These are phyloP conservation scores for Uropetala carovei DNA, from an alignment of 2,888 invertebrate species.

Conservation along the genomic window DNA sequence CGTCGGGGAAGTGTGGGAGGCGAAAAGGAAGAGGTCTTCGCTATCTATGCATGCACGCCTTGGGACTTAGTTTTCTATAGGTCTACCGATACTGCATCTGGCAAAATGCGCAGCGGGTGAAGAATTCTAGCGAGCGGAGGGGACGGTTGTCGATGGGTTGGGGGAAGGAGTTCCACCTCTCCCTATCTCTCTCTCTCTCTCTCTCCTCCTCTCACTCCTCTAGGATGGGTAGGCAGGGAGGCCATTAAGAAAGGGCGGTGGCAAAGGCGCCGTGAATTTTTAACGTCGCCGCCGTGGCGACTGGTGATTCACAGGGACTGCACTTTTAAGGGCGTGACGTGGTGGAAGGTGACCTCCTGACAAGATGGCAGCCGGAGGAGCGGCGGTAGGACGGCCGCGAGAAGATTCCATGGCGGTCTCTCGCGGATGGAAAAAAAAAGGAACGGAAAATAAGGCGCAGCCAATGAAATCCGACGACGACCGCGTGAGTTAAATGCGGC, in stretches of 20 bases:
- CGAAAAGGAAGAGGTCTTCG: background rate
- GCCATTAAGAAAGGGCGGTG: slow-evolving; percentile 56
- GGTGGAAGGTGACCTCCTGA: slow-evolving; percentile 45
- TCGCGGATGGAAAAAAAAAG: background rate
- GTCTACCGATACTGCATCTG: slow-evolving; percentile 20
- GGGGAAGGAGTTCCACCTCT: too few relatives aligned
- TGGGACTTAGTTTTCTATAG: slow-evolving; percentile 28
- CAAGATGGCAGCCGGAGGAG: slow-evolving; percentile 26
- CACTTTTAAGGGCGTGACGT: slow-evolving; percentile 58
- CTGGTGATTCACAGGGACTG: slow-evolving; percentile 50
- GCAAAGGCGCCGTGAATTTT: slow-evolving; percentile 56
- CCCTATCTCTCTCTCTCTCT: too few relatives aligned
- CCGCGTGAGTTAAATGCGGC: background rate
- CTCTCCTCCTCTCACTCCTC: background rate
- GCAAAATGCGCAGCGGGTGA: background rate
- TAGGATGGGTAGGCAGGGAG: slow-evolving; percentile 29
- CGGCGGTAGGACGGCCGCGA: slow-evolving; percentile 9
- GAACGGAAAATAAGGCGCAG: background rate
- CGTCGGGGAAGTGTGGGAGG: slow-evolving; percentile 7
- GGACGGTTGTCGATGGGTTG: too few relatives aligned
- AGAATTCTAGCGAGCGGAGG: background rate
- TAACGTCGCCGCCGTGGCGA: slow-evolving; percentile 46
- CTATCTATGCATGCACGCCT: slow-evolving; percentile 28
- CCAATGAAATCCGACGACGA: background rate
- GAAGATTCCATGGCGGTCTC: background rate